phyloP scores from a whole-genome alignment of 2,797 vertebrate species.

The Anniella stebbinsi region DNA sequence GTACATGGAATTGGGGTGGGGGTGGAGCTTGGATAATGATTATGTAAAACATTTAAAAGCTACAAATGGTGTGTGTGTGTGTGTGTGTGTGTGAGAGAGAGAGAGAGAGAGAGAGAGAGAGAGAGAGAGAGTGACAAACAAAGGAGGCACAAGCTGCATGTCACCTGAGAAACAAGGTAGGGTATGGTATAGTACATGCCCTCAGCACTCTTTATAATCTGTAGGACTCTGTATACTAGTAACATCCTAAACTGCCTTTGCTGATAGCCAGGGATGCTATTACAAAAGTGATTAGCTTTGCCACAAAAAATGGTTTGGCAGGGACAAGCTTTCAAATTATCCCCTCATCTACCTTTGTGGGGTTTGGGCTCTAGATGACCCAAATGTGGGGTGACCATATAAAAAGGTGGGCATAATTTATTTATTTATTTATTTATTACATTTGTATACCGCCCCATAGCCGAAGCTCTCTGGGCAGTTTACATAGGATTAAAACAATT shows the following conservation, averaged over 20 bases:
- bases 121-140: too few relatives aligned
- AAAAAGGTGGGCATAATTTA: too few relatives aligned
- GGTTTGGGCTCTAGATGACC: not conserved
- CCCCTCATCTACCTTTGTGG: not conserved
- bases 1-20: too few relatives aligned
- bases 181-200: not conserved
- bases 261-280: not conserved
- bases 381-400: not conserved
- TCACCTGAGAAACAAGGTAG: not conserved
- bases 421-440: too few relatives aligned
- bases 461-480: too few relatives aligned
- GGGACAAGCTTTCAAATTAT: not conserved
- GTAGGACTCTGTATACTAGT: not conserved
- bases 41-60: slow-evolving; percentile 21
- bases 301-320: not conserved
- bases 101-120: too few relatives aligned
- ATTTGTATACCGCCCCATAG: too few relatives aligned
- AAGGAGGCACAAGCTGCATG: not conserved
- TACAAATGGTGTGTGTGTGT: too few relatives aligned
- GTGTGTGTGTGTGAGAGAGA: too few relatives aligned
- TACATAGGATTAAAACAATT: too few relatives aligned
- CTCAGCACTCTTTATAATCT: not conserved
- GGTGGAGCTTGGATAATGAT: not conserved
- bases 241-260: slow-evolving; percentile 1
- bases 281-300: not conserved